Percentiles rank a stretch among this genome's conserved stretches.
Conservation (phyloP, 2,797 vertebrate genomes). For the Scomberomorus guttatus region DNA sequence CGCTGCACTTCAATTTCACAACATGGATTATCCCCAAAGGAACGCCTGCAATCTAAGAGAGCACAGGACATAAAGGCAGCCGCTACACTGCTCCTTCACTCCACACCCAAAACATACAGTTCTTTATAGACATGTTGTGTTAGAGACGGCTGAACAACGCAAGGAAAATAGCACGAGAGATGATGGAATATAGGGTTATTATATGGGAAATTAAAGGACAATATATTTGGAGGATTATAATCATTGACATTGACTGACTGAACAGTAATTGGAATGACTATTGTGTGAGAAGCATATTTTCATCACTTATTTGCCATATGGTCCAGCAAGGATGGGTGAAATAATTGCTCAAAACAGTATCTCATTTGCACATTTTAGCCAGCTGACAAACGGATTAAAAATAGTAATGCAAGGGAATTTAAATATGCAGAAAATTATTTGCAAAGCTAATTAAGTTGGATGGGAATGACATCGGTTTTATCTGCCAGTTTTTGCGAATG, state of each 20-base stretch:
- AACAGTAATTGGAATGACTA: constrained; percentile 59
- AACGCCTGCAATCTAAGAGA: constrained; percentile 73
- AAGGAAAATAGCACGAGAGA: neutral
- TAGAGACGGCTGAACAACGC: constrained; percentile 33
- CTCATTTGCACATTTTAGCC: constrained; percentile 77
- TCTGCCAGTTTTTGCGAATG: constrained; percentile 55
- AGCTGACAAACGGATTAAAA: constrained; percentile 67
- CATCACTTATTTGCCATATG: constrained; percentile 68
- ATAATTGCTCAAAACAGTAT: constrained; percentile 70
- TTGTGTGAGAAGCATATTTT: constrained; percentile 58
- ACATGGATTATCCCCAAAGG: constrained; percentile 82
- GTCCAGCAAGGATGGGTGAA: constrained; percentile 43
- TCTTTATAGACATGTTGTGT: constrained; percentile 48
- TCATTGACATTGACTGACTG: constrained; percentile 55
- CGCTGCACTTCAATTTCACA: constrained; percentile 82
- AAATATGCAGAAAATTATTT: constrained; percentile 63
- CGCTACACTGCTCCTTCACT: constrained; percentile 49
- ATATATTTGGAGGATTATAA: constrained; percentile 48
- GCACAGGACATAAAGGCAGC: constrained; percentile 66
- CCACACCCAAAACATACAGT: constrained; percentile 54
- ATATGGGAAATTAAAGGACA: constrained; percentile 45
- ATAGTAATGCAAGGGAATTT: constrained; percentile 60
- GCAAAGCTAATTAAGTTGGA: constrained; percentile 73
- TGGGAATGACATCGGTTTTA: constrained; percentile 48
- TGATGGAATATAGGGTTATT: neutral